phyloP scores from a whole-genome alignment of 2,113 vertebrate genomes.

The Corythaixoides concolor region DNA sequence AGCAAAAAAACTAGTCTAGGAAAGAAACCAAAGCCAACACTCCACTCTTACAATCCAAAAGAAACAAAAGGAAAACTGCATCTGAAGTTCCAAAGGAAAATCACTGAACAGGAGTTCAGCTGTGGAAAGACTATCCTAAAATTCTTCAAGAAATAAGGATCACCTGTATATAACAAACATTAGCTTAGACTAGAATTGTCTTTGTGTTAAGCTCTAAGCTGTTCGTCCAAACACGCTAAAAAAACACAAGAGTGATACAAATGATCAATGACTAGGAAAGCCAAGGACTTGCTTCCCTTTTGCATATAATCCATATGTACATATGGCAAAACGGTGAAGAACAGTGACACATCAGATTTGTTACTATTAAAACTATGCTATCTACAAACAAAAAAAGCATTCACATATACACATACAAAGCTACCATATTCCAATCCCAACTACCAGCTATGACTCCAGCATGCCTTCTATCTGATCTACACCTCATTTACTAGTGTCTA shows the following conservation, averaged over 20 bases:
- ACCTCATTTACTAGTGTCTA: neutral
- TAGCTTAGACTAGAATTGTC: neutral
- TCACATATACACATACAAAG: neutral
- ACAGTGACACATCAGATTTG: neutral
- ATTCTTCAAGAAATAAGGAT: neutral
- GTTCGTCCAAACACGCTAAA: neutral
- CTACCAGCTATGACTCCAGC: neutral
- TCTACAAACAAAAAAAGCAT: neutral
- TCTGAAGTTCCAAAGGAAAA: neutral
- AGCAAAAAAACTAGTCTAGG: neutral
- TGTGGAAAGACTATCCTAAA: neutral
- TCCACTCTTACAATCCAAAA: neutral
- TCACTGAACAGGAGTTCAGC: neutral
- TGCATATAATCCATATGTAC: neutral
- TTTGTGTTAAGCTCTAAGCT: neutral
- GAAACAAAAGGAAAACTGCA: neutral
- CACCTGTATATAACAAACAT: neutral
- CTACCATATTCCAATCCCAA: neutral
- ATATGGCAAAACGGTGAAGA: neutral
- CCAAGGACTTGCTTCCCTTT: neutral
- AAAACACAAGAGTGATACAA: neutral
- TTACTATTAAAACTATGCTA: neutral
- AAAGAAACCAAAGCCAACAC: slow-evolving; percentile 17
- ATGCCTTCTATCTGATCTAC: neutral
- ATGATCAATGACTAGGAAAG: neutral